Percentiles rank a stretch among this genome's conserved stretches.
These are phyloP conservation scores for Botia kubotai DNA, from an alignment of 2,797 vertebrate species.

Conservation along the genomic window DNA sequence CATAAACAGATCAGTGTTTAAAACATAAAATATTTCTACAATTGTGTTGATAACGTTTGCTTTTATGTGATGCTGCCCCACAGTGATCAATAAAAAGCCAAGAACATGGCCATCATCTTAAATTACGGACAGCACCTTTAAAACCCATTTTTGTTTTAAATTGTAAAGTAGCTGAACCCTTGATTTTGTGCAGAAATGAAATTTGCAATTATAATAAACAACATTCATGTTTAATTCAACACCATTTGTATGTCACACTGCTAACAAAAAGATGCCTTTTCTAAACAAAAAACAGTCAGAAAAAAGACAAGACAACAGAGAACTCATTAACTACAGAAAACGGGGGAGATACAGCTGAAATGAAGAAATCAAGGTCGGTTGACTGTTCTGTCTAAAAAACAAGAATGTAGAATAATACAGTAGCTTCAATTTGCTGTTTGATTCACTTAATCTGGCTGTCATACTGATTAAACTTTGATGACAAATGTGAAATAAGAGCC, in stretches of 20 bases:
- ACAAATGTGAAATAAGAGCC: neutral
- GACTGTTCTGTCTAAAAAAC: too few relatives aligned
- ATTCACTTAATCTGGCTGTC: neutral
- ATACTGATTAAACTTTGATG: neutral
- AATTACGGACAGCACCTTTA: too few relatives aligned
- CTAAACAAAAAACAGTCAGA: slow-evolving; percentile 2
- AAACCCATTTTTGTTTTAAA: neutral
- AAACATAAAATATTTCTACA: too few relatives aligned
- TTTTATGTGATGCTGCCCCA: too few relatives aligned
- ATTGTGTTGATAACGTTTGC: too few relatives aligned
- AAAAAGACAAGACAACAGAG: neutral
- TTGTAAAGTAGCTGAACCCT: neutral
- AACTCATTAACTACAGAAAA: neutral
- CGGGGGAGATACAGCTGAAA: neutral
- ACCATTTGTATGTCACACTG: slow-evolving; percentile 10
- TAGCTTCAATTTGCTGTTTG: neutral
- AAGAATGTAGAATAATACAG: neutral
- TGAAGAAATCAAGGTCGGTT: neutral
- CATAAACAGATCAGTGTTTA: too few relatives aligned
- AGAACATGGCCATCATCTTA: too few relatives aligned
- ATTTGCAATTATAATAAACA: neutral
- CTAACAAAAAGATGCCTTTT: slow-evolving; percentile 19
- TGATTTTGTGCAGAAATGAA: neutral
- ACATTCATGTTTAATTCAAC: neutral
- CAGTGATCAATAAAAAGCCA: too few relatives aligned